Evolutionary conservation across 2,797 vertebrate species (phyloP), one percentile per base, ranked within the genome.

Genomic region (Sebastes nivosus): DNA sequence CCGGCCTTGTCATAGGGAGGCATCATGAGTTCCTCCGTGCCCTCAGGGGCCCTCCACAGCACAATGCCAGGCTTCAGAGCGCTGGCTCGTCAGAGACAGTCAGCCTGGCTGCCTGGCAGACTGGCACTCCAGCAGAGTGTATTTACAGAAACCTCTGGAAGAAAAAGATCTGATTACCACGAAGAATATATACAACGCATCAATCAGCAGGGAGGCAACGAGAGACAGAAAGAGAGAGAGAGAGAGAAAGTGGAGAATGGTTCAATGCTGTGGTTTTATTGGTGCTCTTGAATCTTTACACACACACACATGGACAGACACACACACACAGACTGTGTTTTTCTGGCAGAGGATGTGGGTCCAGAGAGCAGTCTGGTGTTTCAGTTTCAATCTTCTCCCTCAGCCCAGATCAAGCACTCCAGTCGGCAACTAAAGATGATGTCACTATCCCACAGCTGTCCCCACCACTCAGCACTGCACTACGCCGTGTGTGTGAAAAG

Each of bases 361-460:
- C 85, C 80, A 84, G 66, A 78, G 86, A 90, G 84, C 82, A 88
- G 84, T 88, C 80, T 92, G 86, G 80, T 85, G 86, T 90, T 93
- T 93, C 89, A 88, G 80, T 85, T 89, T 89, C 90, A 93, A 88
- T 94, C 86, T 89, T 85, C 66, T 60, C 46, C 71, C 75, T 88
- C 82, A 82, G 81, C 83, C 79, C 77, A 82, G 92, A 93, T 93
- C 92, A 93, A 93, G 92, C 80, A 81, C 81, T 85, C 65, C 25
- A 86, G 59, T 81, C 71, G 67, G 89, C 91, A 91, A 90, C 81
- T 75, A 72, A 88, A 88, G 80, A 93, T 94, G 94, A 94, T 94
- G 93, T 95, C 91, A 94, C 86, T 87, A 76, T 87, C 83, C 90
- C 86, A 82, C 93, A 93, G 93, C 93, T 93, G 93, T 93, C 91